A percentile compares a stretch with the other conserved stretches of the same genome.
Conservation (phyloP, 2,113 vertebrate genomes). For the Climacteris rufus region DNA sequence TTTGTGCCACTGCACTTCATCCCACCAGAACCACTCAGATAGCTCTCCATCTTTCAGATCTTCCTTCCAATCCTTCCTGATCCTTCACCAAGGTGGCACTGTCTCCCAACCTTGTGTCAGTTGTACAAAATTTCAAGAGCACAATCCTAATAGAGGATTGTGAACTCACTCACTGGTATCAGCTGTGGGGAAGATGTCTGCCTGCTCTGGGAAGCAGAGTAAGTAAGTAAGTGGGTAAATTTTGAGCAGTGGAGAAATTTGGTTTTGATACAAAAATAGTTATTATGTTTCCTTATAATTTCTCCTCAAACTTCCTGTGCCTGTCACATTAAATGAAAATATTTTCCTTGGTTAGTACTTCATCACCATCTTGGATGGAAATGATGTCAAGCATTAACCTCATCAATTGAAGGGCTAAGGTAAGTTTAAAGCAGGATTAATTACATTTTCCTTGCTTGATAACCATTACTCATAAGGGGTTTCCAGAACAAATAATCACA, state of each 20-base stretch:
- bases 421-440: constrained; percentile 26
- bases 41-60: not conserved
- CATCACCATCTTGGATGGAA: not conserved
- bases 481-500: constrained; percentile 26
- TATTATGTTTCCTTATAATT: not conserved
- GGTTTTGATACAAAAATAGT: not conserved
- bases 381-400: not conserved
- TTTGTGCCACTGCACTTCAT: not conserved
- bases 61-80: not conserved
- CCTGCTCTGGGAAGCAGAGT: not conserved
- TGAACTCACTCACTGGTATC: not conserved
- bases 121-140: not conserved
- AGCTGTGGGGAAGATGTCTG: not conserved
- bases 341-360: not conserved
- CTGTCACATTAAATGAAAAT: not conserved
- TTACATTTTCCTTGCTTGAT: constrained; percentile 3
- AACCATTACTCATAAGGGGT: not conserved
- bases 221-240: no score
- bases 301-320: not conserved
- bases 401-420: not conserved
- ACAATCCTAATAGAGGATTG: not conserved
- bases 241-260: not conserved
- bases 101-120: not conserved
- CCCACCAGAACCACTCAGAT: not conserved
- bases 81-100: not conserved